Evolutionary conservation across 2,113 vertebrate genomes (phyloP).

Genomic region (Silurus glanis): DNA sequence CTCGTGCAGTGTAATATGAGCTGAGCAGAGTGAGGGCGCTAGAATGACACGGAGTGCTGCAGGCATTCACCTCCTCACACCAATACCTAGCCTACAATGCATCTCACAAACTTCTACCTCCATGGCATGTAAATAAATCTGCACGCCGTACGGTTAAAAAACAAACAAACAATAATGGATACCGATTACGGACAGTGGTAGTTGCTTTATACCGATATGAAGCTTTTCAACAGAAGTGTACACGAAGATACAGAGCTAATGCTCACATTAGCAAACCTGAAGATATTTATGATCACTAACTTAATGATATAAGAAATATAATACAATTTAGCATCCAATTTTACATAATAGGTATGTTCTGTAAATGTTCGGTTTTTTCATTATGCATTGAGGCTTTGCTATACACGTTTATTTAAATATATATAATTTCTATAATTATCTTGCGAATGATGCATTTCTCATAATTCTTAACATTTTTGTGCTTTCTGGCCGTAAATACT

Average conservation of each 20-base stretch:
- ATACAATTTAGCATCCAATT: no score
- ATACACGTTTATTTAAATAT: no score
- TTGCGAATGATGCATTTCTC: no score
- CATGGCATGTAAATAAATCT: conserved; percentile 44
- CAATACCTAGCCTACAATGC: conserved; percentile 32
- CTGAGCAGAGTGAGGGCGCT: conserved; percentile 64
- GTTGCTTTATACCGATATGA: not conserved
- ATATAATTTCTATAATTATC: no score
- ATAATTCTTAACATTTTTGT: no score
- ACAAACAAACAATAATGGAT: conserved; percentile 38
- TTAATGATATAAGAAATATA: not conserved
- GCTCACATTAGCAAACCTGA: no score
- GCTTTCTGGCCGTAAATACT: no score
- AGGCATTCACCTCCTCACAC: conserved; percentile 35
- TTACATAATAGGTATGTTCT: no score
- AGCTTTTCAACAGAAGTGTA: not conserved
- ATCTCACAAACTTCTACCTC: conserved; percentile 37
- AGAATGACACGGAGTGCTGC: conserved; percentile 51
- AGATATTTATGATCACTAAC: not conserved
- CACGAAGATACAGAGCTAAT: not conserved
- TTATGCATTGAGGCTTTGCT: no score
- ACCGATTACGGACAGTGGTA: not conserved
- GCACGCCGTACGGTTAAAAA: conserved; percentile 39
- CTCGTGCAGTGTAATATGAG: conserved; percentile 46
- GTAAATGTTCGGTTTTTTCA: no score